Evolutionary conservation across 2,888 invertebrate species (phyloP).

Genomic region (Amiota minor): DNA sequence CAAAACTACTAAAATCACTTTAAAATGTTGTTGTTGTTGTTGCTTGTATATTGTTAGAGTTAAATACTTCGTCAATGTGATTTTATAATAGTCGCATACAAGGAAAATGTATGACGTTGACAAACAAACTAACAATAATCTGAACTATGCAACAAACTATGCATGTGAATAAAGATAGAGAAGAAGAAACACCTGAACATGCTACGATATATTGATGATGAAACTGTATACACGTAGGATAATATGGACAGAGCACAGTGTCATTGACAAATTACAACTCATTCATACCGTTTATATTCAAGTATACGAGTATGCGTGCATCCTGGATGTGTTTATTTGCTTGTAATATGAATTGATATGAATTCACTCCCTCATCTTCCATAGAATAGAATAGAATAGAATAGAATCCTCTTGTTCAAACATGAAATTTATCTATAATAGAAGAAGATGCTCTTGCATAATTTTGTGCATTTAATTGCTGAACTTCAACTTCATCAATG

Average conservation of each 20-base stretch:
- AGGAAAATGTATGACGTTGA: no score
- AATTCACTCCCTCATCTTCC: no score
- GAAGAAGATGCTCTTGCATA: constrained; percentile 7
- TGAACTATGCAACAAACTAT: constrained; percentile 32
- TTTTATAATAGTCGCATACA: no score
- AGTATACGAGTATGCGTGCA: constrained; percentile 34
- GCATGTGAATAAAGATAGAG: constrained; percentile 25
- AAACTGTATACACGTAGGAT: background rate
- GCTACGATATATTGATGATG: background rate
- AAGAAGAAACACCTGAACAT: constrained; percentile 30
- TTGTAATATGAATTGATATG: constrained; percentile 33
- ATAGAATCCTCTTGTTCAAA: no score
- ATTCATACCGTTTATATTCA: background rate
- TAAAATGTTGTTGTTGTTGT: constrained; percentile 6
- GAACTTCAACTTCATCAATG: constrained; percentile 14
- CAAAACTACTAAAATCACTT: constrained; percentile 29
- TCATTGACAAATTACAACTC: constrained; percentile 1
- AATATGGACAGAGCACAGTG: constrained; percentile 38
- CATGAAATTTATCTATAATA: no score
- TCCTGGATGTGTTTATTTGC: constrained; percentile 17
- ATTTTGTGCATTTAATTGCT: constrained; percentile 39
- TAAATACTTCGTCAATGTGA: background rate
- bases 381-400: no score
- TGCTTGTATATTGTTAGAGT: constrained; percentile 2
- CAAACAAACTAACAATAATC: no score